Evolutionary conservation across 2,888 invertebrate genomes (phyloP).

Genomic region (Gerris lacustris): DNA sequence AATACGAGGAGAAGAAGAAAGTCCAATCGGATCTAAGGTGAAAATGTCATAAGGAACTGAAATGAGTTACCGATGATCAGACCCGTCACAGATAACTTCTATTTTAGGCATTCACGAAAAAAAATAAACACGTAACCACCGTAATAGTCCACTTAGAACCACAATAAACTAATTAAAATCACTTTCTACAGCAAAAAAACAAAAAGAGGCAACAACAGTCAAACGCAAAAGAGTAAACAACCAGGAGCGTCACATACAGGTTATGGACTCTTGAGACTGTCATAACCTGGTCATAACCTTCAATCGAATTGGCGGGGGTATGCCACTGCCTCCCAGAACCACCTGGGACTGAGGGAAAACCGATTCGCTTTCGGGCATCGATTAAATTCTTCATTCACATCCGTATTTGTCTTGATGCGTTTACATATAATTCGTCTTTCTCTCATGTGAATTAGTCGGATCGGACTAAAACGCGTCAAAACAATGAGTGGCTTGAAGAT

Average conservation of each 20-base stretch:
- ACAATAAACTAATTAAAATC: neutral
- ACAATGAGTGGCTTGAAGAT: too few species aligned
- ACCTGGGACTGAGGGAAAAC: neutral
- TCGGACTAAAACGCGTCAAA: too few species aligned
- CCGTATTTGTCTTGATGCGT: too few species aligned
- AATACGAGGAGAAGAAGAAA: neutral
- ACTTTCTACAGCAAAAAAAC: neutral
- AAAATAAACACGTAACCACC: neutral
- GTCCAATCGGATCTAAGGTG: neutral
- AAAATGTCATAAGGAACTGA: neutral
- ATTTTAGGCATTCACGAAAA: neutral
- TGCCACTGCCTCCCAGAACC: conserved; percentile 5
- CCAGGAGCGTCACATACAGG: conserved; percentile 5
- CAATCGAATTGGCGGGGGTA: conserved; percentile 3
- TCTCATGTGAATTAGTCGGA: too few species aligned
- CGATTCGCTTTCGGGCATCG: neutral
- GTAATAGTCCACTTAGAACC: neutral
- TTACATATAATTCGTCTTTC: too few species aligned
- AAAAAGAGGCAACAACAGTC: neutral
- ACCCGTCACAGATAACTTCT: conserved; percentile 5
- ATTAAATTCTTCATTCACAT: neutral
- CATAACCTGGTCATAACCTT: conserved; percentile 5
- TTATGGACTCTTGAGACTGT: conserved; percentile 5
- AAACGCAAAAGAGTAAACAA: neutral
- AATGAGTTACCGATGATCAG: neutral